These are phyloP conservation scores for Drosophila algonquin DNA, from an alignment of 2,888 invertebrate species.

Conservation along the genomic window DNA sequence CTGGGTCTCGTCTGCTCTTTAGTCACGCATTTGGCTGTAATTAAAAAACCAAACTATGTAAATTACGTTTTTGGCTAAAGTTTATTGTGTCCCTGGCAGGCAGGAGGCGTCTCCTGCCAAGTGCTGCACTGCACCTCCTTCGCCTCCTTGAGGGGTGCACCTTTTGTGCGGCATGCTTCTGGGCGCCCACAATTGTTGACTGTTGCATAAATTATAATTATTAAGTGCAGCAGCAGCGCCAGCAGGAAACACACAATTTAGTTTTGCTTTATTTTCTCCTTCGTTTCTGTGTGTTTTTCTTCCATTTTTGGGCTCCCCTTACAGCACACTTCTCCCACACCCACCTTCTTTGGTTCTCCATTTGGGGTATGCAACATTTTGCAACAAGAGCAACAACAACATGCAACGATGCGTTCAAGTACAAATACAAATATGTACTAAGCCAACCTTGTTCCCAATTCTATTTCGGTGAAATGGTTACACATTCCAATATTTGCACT, in stretches of 20 bases:
- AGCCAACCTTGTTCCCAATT: background rate
- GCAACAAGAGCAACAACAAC: background rate
- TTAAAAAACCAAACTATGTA: conserved; percentile 38
- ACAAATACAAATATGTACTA: background rate
- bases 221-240: conserved; percentile 54
- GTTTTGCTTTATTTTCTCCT: conserved; percentile 41
- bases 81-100: conserved; percentile 24
- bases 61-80: conserved; percentile 38
- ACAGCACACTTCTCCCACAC: background rate
- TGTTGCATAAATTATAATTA: conserved; percentile 70
- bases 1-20: background rate
- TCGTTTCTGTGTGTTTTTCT: conserved; percentile 13
- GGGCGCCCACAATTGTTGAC: conserved; percentile 58
- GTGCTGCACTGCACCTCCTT: conserved; percentile 1
- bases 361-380: conserved; percentile 35
- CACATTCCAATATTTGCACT: too few relatives aligned
- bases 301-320: conserved; percentile 1
- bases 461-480: background rate
- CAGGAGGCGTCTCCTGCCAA: background rate
- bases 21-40: conserved; percentile 24
- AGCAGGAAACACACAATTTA: conserved; percentile 41
- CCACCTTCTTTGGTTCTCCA: conserved; percentile 25
- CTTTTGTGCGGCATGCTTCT: conserved; percentile 38
- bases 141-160: conserved; percentile 1
- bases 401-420: conserved; percentile 24